A percentile compares a stretch with the other conserved stretches of the same genome.
Evolutionary conservation across 2,888 invertebrate genomes (phyloP).

Genomic region (Biston stratarius): DNA sequence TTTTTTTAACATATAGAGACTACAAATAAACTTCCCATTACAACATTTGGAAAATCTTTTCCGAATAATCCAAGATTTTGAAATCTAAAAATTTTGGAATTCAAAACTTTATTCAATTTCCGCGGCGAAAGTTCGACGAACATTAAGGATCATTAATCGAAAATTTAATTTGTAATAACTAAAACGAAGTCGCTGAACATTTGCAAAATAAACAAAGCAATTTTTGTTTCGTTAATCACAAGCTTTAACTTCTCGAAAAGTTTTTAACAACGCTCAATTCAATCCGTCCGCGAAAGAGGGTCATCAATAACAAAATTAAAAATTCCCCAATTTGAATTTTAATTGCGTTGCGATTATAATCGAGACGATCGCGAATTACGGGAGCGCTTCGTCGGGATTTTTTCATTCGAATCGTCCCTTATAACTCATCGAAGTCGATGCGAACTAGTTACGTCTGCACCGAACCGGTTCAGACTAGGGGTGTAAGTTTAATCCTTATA

Average conservation of each 20-base stretch:
- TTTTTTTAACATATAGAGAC: neutral
- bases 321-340: constrained; percentile 85
- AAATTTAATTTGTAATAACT: constrained; percentile 45
- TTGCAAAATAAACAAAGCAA: constrained; percentile 69
- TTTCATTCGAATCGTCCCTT: constrained; percentile 73
- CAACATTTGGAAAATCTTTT: neutral
- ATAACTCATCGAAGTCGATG: constrained; percentile 37
- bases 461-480: constrained; percentile 63
- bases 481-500: constrained; percentile 86
- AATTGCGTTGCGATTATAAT: constrained; percentile 85
- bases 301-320: constrained; percentile 86
- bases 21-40: neutral
- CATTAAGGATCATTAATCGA: constrained; percentile 36
- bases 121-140: constrained; percentile 18
- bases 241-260: constrained; percentile 66
- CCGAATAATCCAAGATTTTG: neutral
- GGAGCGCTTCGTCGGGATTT: constrained; percentile 68
- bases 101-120: constrained; percentile 28
- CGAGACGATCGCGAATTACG: constrained; percentile 76
- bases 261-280: constrained; percentile 78
- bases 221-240: constrained; percentile 65
- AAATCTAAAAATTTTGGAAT: constrained; percentile 16
- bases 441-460: constrained; percentile 67
- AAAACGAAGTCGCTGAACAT: constrained; percentile 48
- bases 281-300: constrained; percentile 74